These are phyloP conservation scores for Synanthedon vespiformis DNA, from an alignment of 2,888 invertebrate species.

Conservation along the genomic window DNA sequence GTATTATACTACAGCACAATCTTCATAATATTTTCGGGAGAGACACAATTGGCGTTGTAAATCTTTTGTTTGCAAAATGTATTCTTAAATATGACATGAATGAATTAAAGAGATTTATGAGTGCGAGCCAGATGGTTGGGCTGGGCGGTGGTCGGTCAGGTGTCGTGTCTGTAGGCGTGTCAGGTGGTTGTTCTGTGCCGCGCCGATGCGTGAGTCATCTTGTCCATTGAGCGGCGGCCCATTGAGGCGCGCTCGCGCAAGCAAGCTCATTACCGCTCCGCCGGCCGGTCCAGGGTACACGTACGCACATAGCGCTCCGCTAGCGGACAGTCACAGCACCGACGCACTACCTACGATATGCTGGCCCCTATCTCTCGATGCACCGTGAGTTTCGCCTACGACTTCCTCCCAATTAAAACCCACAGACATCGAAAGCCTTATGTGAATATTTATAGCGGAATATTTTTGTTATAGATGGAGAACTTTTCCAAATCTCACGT, in stretches of 20 bases:
- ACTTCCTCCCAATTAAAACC: constrained; percentile 43
- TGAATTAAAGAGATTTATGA: background rate
- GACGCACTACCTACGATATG: constrained; percentile 52
- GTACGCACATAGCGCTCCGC: constrained; percentile 52
- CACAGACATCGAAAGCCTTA: constrained; percentile 19
- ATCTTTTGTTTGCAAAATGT: background rate
- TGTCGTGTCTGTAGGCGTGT: constrained; percentile 47
- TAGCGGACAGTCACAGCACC: constrained; percentile 38
- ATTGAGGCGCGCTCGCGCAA: constrained; percentile 57
- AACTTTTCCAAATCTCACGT: constrained; percentile 47
- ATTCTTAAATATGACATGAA: background rate
- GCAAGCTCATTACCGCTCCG: constrained; percentile 59
- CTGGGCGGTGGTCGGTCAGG: constrained; percentile 27
- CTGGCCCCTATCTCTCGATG: constrained; percentile 49
- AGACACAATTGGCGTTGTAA: background rate
- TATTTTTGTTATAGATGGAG: constrained; percentile 53
- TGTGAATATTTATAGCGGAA: constrained; percentile 10
- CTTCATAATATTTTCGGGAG: too few species aligned
- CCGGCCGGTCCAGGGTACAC: constrained; percentile 67
- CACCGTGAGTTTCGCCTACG: constrained; percentile 60
- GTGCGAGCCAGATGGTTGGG: constrained; percentile 22
- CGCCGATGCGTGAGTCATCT: constrained; percentile 62
- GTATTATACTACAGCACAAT: too few species aligned
- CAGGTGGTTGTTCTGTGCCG: constrained; percentile 19
- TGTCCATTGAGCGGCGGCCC: constrained; percentile 54